Conservation (phyloP, 2,888 invertebrate species). For the Dryococelus australis region DNA sequence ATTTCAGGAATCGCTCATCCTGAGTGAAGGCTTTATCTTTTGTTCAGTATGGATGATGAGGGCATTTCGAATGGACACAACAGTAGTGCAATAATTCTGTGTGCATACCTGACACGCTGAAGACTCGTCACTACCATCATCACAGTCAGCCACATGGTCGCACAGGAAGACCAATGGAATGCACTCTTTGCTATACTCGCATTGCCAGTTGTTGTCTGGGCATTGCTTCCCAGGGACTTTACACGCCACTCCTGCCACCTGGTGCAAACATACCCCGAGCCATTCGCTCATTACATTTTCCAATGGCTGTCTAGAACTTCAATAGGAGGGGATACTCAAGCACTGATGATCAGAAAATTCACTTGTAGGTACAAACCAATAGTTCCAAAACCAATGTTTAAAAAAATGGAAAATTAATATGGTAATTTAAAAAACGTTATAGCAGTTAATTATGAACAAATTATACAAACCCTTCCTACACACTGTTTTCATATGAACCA, state of each 20-base stretch:
- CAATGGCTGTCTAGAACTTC: not conserved
- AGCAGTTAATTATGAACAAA: too few relatives aligned
- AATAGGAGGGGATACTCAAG: conserved; percentile 24
- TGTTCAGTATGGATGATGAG: too few relatives aligned
- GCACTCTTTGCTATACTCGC: conserved; percentile 67
- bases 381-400: too few relatives aligned
- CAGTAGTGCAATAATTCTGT: not conserved
- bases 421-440: too few relatives aligned
- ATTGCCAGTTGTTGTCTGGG: conserved; percentile 68
- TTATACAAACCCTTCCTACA: too few relatives aligned
- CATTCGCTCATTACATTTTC: not conserved
- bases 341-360: not conserved
- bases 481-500: too few relatives aligned
- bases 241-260: conserved; percentile 70
- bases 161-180: conserved; percentile 69
- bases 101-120: conserved; percentile 66
- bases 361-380: too few relatives aligned
- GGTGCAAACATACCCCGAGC: conserved; percentile 4
- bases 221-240: conserved; percentile 60
- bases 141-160: conserved; percentile 70
- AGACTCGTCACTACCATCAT: conserved; percentile 70
- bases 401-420: too few relatives aligned
- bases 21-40: too few relatives aligned
- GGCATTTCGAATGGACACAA: too few relatives aligned
- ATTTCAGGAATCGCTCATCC: too few relatives aligned